These are phyloP conservation scores for Hoplostethus atlanticus DNA, from an alignment of 2,797 vertebrate species.

Conservation along the genomic window DNA sequence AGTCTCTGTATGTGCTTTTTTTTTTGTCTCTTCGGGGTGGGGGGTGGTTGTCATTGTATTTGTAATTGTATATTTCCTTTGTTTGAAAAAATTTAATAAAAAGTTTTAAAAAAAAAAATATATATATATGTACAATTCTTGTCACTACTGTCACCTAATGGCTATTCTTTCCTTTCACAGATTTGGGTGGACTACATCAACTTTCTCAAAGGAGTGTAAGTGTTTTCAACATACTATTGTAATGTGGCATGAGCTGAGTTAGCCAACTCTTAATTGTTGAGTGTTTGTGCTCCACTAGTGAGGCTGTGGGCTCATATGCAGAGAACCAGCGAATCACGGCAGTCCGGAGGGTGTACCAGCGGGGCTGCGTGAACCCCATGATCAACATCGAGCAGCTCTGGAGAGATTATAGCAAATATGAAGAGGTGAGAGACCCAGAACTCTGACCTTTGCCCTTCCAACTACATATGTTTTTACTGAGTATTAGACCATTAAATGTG, in stretches of 20 bases:
- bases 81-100: too few relatives aligned
- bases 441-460: not conserved
- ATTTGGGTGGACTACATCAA: constrained; percentile 99
- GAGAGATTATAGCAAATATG: constrained; percentile 99
- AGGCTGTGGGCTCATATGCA: constrained; percentile 98
- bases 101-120: not conserved
- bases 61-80: too few relatives aligned
- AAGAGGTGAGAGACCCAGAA: constrained; percentile 88
- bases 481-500: constrained; percentile 3
- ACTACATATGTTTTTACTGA: not conserved
- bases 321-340: constrained; percentile 99
- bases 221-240: constrained; percentile 40
- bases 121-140: not conserved
- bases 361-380: constrained; percentile 99
- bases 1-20: too few relatives aligned
- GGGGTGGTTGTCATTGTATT: too few relatives aligned
- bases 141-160: constrained; percentile 12
- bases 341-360: constrained; percentile 97
- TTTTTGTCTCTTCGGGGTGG: too few relatives aligned
- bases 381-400: constrained; percentile 99
- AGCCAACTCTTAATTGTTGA: not conserved
- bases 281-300: constrained; percentile 77
- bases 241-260: not conserved
- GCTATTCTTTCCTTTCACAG: constrained; percentile 72
- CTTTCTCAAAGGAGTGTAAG: constrained; percentile 99